A percentile compares a stretch with the other conserved stretches of the same genome.
Evolutionary conservation across 2,888 invertebrate species (phyloP).

Genomic region (Tyria jacobaeae): DNA sequence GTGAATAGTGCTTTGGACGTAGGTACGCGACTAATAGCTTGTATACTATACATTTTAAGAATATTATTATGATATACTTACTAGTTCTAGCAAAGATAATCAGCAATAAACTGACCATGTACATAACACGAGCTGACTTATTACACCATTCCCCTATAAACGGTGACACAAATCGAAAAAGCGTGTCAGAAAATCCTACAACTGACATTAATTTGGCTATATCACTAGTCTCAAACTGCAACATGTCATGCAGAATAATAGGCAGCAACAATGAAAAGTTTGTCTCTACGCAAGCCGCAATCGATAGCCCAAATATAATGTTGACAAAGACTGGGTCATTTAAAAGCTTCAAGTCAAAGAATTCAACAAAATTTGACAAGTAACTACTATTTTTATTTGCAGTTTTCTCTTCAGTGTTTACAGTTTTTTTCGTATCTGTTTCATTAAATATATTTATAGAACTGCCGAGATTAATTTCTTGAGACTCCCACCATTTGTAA

Average conservation of each 20-base stretch:
- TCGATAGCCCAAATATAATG: constrained; percentile 89
- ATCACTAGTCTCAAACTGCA: constrained; percentile 84
- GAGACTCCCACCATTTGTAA: constrained; percentile 86
- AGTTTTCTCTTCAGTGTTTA: constrained; percentile 48
- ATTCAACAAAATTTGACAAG: constrained; percentile 73
- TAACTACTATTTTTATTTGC: constrained; percentile 57
- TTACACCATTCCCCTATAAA: constrained; percentile 89
- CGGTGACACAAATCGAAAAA: constrained; percentile 88
- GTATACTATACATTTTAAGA: constrained; percentile 1
- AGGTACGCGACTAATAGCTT: too few species aligned
- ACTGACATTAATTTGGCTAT: constrained; percentile 89
- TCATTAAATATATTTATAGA: constrained; percentile 87
- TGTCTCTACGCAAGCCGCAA: constrained; percentile 89
- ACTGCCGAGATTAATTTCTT: constrained; percentile 87
- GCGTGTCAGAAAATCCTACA: constrained; percentile 86
- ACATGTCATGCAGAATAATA: constrained; percentile 88
- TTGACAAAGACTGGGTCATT: constrained; percentile 89
- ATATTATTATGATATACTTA: constrained; percentile 73
- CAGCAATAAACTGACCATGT: constrained; percentile 86
- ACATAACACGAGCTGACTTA: constrained; percentile 88
- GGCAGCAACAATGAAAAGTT: constrained; percentile 90
- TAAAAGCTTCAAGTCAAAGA: constrained; percentile 89
- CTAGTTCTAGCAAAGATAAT: constrained; percentile 87
- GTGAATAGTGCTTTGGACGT: too few species aligned
- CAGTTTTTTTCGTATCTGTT: constrained; percentile 55